Base-by-base conservation (phyloP, 2,888 invertebrate species). In the Clanis bilineata region DNA sequence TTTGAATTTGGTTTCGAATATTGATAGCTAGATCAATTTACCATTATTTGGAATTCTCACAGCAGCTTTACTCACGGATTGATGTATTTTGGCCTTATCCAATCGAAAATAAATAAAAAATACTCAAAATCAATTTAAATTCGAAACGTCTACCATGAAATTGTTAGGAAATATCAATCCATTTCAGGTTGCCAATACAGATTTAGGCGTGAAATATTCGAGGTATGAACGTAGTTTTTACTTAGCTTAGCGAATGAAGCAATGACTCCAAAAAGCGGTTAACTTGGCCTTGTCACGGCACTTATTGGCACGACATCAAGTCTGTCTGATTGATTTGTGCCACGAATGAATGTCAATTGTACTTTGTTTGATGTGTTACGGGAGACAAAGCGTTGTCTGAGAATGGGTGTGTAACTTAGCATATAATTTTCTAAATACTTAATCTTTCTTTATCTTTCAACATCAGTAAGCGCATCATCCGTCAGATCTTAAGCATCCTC, bases 211-310 rank as follows among this genome's bases (percentile, higher is more conserved):
- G 32, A 18, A 51, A 51, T 15, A 18, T 51, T 51, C 3, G 15
- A 18, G n/a, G 51, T 51, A 28, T 32, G 32, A 51, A 32, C 9
- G 18, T 1, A 18, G 41, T 41, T 51, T 51, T 51, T 45, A 45
- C 32, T 32, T 15, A 51, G 51, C 18, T 51, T 51, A 51, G 32
- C 28, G 28, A 51, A 32, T 51, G 51, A 51, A 28, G 51, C 51
- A 51, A 51, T 51, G 51, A 32, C 51, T 51, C 51, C 32, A 28
- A 51, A 51, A 51, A 18, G 44, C 32, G 41, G 41, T 41, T 51
- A 18, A 51, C 51, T 15, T 51, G 51, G 32, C 51, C 51, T 51
- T 32, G 51, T 51, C 51, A 51, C 51, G 32, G 10, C 51, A 51
- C 51, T 51, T 18, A 51, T 51, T 51, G 51, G 51, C 32, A 32